These are phyloP conservation scores for Meda fulgida DNA, from an alignment of 2,797 vertebrate genomes.

Conservation along the genomic window DNA sequence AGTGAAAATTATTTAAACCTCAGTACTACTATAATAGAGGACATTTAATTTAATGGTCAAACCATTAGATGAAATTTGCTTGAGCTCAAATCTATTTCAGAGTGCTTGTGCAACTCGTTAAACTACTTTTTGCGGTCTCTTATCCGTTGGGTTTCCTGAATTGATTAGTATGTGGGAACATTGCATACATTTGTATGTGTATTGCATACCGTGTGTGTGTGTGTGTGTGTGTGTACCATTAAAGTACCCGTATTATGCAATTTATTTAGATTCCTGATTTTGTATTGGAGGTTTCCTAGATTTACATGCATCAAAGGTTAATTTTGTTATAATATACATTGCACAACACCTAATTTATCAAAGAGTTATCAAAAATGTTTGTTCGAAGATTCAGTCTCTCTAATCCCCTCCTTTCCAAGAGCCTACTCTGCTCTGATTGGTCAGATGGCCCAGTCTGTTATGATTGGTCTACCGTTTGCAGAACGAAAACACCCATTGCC, in stretches of 20 bases:
- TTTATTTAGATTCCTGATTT: neutral
- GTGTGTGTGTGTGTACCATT: neutral
- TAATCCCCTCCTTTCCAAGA: neutral
- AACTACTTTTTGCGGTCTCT: neutral
- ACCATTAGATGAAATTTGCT: constrained; percentile 31
- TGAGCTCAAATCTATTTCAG: constrained; percentile 30
- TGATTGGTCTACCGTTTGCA: too few relatives aligned
- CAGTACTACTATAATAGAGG: constrained; percentile 29
- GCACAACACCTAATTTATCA: neutral
- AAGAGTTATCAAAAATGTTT: neutral
- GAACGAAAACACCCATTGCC: too few relatives aligned
- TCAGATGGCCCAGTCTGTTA: too few relatives aligned
- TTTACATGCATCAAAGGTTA: neutral
- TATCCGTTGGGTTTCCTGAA: neutral
- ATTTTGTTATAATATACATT: neutral
- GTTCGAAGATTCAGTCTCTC: neutral
- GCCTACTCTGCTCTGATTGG: neutral
- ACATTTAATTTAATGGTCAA: constrained; percentile 47
- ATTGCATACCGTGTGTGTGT: neutral
- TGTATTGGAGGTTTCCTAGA: neutral
- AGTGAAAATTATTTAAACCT: constrained; percentile 54
- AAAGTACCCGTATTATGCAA: too few relatives aligned
- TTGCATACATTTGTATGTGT: neutral
- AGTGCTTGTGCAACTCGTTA: neutral
- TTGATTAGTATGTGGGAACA: neutral